Percentiles rank a stretch among this genome's conserved stretches.
Conservation (phyloP, 2,113 vertebrate species). For the Bos taurus region DNA sequence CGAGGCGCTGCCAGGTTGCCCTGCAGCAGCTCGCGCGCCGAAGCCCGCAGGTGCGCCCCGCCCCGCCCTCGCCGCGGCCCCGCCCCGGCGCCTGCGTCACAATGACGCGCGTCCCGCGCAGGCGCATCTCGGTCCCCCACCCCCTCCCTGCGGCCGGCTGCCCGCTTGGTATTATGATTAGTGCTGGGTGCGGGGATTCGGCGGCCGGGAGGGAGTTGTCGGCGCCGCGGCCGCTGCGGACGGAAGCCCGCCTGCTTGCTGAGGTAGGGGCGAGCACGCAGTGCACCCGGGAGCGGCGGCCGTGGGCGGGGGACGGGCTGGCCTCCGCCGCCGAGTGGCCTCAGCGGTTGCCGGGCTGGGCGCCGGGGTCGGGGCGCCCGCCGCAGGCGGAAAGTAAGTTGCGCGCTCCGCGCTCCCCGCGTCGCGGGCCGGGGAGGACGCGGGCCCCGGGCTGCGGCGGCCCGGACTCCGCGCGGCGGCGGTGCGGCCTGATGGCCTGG, state of each 20-base stretch:
- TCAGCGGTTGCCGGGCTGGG: background rate
- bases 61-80: background rate
- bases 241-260: conserved; percentile 40
- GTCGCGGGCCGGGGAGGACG: background rate
- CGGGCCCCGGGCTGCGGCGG: background rate
- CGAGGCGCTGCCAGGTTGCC: accelerated
- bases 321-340: background rate
- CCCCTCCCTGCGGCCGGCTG: conserved; percentile 38
- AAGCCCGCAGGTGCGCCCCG: conserved; percentile 1
- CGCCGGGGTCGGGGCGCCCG: background rate
- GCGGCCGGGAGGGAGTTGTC: conserved; percentile 61
- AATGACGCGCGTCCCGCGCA: conserved; percentile 47
- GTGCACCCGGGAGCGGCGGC: background rate
- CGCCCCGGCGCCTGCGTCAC: background rate
- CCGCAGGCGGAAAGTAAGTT: conserved; percentile 64
- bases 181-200: conserved; percentile 64
- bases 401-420: conserved; percentile 32
- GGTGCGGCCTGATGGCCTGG: conserved; percentile 19
- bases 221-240: conserved; percentile 59
- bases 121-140: conserved; percentile 45
- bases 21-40: background rate
- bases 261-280: conserved; percentile 53
- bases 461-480: background rate
- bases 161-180: conserved; percentile 66
- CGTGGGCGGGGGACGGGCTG: background rate